Conservation (phyloP, 2,113 vertebrate genomes). For the Ammospiza caudacuta region DNA sequence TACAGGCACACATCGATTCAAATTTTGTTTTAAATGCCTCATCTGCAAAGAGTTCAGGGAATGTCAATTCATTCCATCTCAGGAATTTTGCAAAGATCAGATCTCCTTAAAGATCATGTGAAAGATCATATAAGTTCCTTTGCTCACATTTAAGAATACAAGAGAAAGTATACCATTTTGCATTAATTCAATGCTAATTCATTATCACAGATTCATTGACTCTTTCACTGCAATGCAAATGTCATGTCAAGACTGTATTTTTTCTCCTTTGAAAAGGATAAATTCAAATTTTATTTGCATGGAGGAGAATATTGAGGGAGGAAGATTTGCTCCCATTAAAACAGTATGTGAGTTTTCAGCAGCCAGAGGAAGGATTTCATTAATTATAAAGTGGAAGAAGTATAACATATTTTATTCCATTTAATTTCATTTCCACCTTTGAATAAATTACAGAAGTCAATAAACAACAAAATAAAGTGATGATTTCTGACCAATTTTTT, state of each 20-base stretch:
- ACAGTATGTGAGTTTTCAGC: not conserved
- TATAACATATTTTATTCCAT: not conserved
- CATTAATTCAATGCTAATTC: not conserved
- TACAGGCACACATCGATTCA: not conserved
- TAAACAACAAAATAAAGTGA: not conserved
- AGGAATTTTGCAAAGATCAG: not conserved
- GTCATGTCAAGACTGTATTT: not conserved
- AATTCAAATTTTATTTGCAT: not conserved
- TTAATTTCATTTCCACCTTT: not conserved
- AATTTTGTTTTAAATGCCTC: not conserved
- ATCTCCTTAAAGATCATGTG: not conserved
- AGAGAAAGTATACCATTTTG: not conserved
- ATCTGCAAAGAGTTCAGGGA: not conserved
- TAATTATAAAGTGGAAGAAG: not conserved
- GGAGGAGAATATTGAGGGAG: not conserved
- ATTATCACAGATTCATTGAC: not conserved
- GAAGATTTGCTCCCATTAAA: not conserved
- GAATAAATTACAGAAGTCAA: not conserved
- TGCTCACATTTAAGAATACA: not conserved
- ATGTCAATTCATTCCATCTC: not conserved
- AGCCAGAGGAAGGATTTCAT: not conserved
- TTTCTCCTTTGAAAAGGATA: not conserved
- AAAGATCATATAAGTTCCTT: not conserved
- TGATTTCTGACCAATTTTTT: not conserved
- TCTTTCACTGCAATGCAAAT: not conserved